phyloP scores from a whole-genome alignment of 1,140 invertebrate genomes.

The Andricus grossulariae region DNA sequence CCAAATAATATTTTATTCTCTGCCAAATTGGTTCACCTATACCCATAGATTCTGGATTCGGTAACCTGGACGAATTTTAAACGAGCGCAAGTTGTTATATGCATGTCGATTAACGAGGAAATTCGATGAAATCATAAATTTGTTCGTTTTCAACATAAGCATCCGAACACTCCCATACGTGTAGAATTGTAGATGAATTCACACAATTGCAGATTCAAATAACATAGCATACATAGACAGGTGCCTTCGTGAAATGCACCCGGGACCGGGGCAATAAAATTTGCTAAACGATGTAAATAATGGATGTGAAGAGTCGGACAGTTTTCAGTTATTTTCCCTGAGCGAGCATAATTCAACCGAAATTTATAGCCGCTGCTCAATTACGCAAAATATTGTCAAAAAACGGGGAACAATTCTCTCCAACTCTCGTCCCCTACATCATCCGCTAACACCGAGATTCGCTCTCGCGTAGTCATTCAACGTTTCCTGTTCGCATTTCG shows the following conservation, averaged over 20 bases:
- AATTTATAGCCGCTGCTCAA: constrained; percentile 70
- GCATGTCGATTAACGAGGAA: no score
- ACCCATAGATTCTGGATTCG: no score
- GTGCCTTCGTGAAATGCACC: background rate
- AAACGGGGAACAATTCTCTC: constrained; percentile 62
- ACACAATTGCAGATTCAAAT: no score
- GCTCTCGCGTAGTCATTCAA: constrained; percentile 58
- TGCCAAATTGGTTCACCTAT: no score
- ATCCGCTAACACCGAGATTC: constrained; percentile 55
- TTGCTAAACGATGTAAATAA: constrained; percentile 73
- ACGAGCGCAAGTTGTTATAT: no score
- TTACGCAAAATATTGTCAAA: constrained; percentile 72
- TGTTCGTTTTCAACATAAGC: no score
- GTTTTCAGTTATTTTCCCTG: constrained; percentile 70
- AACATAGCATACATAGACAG: no score
- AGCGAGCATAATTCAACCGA: constrained; percentile 65
- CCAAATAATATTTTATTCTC: no score
- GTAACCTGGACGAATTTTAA: no score
- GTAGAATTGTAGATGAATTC: no score
- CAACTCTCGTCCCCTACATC: constrained; percentile 57
- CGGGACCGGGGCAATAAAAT: constrained; percentile 62
- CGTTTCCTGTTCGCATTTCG: constrained; percentile 54
- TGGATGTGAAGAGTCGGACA: constrained; percentile 68
- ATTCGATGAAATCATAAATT: no score
- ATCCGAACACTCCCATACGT: no score